Conservation (phyloP, 2,113 vertebrate genomes). For the Platycercus adscitus region DNA sequence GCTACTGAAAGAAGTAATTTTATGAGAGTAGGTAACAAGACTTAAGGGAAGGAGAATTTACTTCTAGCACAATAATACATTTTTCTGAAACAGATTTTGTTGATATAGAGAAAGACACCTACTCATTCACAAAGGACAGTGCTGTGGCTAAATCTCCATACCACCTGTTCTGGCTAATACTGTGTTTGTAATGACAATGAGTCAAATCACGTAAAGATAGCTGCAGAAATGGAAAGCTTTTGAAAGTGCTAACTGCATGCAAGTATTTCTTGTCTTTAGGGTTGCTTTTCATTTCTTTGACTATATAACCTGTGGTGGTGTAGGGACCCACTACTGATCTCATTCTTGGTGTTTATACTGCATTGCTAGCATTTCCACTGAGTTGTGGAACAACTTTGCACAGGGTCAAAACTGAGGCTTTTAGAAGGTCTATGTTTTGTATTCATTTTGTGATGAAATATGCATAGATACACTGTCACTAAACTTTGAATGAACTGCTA, state of each 20-base stretch:
- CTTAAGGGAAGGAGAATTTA: not conserved
- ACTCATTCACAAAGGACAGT: not conserved
- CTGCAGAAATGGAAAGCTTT: not conserved
- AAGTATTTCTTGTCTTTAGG: not conserved
- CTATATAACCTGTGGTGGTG: not conserved
- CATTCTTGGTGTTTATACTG: not conserved
- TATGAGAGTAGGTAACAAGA: not conserved
- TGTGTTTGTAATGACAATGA: accelerated
- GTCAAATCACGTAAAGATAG: not conserved
- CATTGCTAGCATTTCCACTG: not conserved
- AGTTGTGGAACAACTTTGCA: not conserved
- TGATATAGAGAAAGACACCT: not conserved
- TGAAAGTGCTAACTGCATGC: not conserved
- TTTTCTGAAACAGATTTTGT: not conserved
- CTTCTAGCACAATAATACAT: not conserved
- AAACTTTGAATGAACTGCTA: not conserved
- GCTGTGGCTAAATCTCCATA: not conserved
- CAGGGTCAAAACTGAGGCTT: not conserved
- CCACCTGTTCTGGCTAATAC: not conserved
- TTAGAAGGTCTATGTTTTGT: not conserved
- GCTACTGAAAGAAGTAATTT: not conserved
- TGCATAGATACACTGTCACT: not conserved
- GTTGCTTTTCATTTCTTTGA: not conserved
- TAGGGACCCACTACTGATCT: not conserved
- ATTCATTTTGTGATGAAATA: not conserved